A percentile compares a stretch with the other conserved stretches of the same genome.
phyloP scores from a whole-genome alignment of 2,797 vertebrate genomes.

The Vultur gryphus region DNA sequence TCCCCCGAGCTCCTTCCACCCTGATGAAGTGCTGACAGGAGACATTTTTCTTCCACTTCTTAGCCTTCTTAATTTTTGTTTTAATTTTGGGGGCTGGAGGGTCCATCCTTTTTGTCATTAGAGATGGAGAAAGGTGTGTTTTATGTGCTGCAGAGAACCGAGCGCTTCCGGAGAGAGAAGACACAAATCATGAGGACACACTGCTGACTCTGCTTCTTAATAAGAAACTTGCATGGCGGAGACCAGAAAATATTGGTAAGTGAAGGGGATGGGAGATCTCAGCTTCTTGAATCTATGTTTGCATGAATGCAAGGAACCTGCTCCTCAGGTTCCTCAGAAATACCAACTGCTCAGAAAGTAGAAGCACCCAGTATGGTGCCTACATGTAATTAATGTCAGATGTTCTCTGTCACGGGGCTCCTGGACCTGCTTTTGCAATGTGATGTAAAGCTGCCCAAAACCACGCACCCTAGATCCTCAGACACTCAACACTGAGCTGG shows the following conservation, averaged over 20 bases:
- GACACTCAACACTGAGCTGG: neutral
- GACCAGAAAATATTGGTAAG: slow-evolving; percentile 61
- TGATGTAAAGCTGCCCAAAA: neutral
- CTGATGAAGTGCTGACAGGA: neutral
- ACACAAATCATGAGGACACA: slow-evolving; percentile 39
- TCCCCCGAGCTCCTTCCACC: neutral
- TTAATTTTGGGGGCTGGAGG: neutral
- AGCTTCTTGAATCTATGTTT: neutral
- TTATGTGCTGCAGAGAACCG: slow-evolving; percentile 55
- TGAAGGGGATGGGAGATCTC: neutral
- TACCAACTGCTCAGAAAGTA: neutral
- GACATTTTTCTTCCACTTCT: neutral
- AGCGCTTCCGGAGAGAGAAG: slow-evolving; percentile 61
- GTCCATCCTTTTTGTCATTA: neutral
- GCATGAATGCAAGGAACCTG: neutral
- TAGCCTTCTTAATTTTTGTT: neutral
- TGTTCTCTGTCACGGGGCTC: neutral
- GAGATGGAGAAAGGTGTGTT: neutral
- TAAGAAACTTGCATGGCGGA: slow-evolving; percentile 48
- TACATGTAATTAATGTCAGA: neutral
- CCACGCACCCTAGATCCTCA: rapidly evolving
- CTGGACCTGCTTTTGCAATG: neutral
- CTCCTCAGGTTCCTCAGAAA: neutral
- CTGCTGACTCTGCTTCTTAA: slow-evolving; percentile 66
- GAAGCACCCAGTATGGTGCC: neutral